Conservation (phyloP, 2,113 vertebrate species). For the Planiliza haematocheilus region DNA sequence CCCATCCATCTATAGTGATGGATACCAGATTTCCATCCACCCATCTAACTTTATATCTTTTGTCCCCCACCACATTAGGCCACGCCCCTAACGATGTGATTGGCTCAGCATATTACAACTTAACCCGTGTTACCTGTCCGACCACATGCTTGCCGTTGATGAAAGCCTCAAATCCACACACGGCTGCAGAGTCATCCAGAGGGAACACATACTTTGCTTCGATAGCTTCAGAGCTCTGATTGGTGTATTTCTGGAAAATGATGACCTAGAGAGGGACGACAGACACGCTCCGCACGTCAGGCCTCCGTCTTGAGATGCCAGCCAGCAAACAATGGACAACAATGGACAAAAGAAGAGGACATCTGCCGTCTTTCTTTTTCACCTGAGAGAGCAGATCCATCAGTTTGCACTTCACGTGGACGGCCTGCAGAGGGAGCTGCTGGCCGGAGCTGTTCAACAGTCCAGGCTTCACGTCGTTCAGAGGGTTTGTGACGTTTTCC, state of each 20-base stretch:
- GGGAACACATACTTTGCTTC: constrained; percentile 93
- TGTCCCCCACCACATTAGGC: too few relatives aligned
- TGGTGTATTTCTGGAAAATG: constrained; percentile 91
- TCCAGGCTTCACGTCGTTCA: constrained; percentile 71
- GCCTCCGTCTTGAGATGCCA: not conserved
- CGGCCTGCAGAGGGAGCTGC: constrained; percentile 81
- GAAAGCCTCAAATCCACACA: constrained; percentile 93
- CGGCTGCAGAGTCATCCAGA: constrained; percentile 88
- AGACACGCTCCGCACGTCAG: not conserved
- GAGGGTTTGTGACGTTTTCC: constrained; percentile 59
- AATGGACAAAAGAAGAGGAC: not conserved
- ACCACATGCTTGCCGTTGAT: constrained; percentile 91
- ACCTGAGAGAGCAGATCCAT: constrained; percentile 88
- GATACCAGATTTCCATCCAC: too few relatives aligned
- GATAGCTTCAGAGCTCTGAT: constrained; percentile 82
- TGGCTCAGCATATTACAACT: too few relatives aligned
- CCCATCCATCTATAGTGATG: too few relatives aligned
- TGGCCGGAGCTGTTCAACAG: constrained; percentile 85
- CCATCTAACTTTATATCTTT: too few relatives aligned
- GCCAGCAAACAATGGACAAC: too few relatives aligned
- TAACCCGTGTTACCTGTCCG: constrained; percentile 84
- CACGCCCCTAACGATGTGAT: too few relatives aligned
- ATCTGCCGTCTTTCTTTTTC: not conserved
- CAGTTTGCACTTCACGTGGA: constrained; percentile 87
- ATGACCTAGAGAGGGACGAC: constrained; percentile 78